These are phyloP conservation scores for Melipona quadrifasciata DNA, from an alignment of 1,140 invertebrate species.

Conservation along the genomic window DNA sequence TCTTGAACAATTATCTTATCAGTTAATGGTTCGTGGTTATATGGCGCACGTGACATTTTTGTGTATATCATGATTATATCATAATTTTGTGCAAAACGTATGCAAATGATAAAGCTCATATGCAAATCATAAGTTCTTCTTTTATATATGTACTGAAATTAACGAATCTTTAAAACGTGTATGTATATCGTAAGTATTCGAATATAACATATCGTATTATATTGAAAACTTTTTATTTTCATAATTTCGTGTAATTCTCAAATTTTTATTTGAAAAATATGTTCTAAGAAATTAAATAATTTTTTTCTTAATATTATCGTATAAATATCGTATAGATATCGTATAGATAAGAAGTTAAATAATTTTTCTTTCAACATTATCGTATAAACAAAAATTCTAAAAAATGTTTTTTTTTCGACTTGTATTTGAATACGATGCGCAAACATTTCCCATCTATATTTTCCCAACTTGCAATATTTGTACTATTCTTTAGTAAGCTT, in stretches of 20 bases:
- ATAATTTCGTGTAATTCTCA: neutral
- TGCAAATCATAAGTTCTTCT: neutral
- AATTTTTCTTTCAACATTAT: neutral
- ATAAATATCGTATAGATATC: too few relatives aligned
- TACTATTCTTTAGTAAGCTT: neutral
- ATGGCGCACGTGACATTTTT: conserved; percentile 9
- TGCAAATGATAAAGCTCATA: neutral
- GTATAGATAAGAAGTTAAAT: neutral
- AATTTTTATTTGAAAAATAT: neutral
- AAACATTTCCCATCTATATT: conserved; percentile 34
- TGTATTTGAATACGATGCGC: neutral
- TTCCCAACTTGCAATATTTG: neutral
- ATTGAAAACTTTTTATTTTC: neutral
- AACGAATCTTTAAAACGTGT: neutral
- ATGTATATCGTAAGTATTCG: conserved; percentile 42
- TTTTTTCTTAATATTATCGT: neutral
- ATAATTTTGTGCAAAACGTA: neutral
- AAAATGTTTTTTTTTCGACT: neutral
- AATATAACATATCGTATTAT: neutral
- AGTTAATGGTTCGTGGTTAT: conserved; percentile 13
- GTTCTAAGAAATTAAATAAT: neutral
- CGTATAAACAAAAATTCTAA: neutral
- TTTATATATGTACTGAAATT: neutral
- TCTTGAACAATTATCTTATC: neutral
- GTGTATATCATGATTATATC: neutral